Base-by-base conservation (phyloP, 1,140 invertebrate species). In the Drosophila orena region DNA sequence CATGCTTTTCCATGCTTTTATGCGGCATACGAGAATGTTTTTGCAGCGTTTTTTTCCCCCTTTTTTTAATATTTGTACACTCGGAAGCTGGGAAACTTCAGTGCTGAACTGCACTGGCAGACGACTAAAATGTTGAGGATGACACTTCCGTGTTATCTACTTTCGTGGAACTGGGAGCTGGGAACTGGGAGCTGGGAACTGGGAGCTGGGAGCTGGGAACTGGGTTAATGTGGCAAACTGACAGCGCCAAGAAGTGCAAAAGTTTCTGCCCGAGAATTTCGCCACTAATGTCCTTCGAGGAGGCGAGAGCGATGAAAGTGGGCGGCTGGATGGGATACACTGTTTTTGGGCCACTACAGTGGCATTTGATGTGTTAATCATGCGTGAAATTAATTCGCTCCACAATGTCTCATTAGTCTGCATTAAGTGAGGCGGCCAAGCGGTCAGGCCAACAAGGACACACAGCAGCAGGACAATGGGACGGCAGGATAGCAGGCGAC, bases 361-460 rank as follows among this genome's bases (percentile, higher is more conserved):
- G 71, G 60, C 79, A 84, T 89, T 88, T 89, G 77, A 91, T 90
- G 88, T 89, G 88, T 91, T 91, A 91, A 91, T 91, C 88, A 91
- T 91, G 88, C 88, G 89, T 91, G 89, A 91, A 91, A 91, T 91
- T 91, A 91, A 91, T 91, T 91, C 88, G 88, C 88, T 91, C 83
- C 88, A 91, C 88, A 91, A 81, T 91, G 89, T 88, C 88, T 91
- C 88, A 91, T 91, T 91, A 91, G 84, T 89, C 84, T 89, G 84
- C 73, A 89, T 89, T 89, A 89, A 89, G 65, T 77, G 79, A 54
- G 77, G 76, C 71, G 77, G 52, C 83, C 83, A 59, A 81, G 70
- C 75, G 77, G 65, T 58, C 79, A 65, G 71, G 72, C 44, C 54
- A 53, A 71, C 68, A 70, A 70, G 64, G 66, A 47, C 50, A 40